Conservation (phyloP, 2,113 vertebrate genomes). For the Syrrhaptes paradoxus region DNA sequence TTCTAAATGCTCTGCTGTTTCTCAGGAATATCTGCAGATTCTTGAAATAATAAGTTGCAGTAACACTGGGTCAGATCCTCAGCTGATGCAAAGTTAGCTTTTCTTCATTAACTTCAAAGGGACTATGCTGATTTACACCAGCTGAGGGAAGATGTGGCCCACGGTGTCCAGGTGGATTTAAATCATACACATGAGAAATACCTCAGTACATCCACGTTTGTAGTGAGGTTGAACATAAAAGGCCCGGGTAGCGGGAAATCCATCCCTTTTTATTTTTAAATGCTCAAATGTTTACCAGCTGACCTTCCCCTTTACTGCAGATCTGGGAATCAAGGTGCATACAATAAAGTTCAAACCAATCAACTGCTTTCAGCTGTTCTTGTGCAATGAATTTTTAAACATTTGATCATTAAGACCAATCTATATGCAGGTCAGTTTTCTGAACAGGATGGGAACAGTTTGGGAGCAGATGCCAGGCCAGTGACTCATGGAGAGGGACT, state of each 20-base stretch:
- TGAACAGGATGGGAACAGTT: constrained; percentile 82
- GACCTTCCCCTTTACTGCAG: constrained; percentile 79
- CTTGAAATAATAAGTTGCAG: constrained; percentile 53
- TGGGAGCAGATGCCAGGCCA: constrained; percentile 80
- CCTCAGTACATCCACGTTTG: constrained; percentile 48
- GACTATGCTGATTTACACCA: constrained; percentile 64
- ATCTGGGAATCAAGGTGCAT: constrained; percentile 82
- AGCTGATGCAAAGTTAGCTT: constrained; percentile 41
- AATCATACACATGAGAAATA: constrained; percentile 61
- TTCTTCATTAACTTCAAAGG: constrained; percentile 70
- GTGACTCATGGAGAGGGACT: constrained; percentile 73
- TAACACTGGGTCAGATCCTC: constrained; percentile 53
- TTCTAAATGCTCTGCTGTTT: constrained; percentile 33
- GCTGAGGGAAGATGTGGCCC: constrained; percentile 64
- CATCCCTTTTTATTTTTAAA: constrained; percentile 76
- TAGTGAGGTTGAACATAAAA: constrained; percentile 61
- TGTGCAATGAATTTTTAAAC: constrained; percentile 83
- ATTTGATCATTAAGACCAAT: constrained; percentile 85
- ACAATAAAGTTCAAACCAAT: constrained; percentile 85
- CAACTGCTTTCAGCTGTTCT: constrained; percentile 85
- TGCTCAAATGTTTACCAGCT: constrained; percentile 83
- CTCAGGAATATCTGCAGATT: constrained; percentile 33
- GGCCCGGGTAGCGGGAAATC: constrained; percentile 58
- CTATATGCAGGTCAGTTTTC: constrained; percentile 84
- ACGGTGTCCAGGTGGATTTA: constrained; percentile 61